Percentiles rank a stretch among this genome's conserved stretches.
Conservation (phyloP, 2,888 invertebrate species). For the Watsonalla cultraria region DNA sequence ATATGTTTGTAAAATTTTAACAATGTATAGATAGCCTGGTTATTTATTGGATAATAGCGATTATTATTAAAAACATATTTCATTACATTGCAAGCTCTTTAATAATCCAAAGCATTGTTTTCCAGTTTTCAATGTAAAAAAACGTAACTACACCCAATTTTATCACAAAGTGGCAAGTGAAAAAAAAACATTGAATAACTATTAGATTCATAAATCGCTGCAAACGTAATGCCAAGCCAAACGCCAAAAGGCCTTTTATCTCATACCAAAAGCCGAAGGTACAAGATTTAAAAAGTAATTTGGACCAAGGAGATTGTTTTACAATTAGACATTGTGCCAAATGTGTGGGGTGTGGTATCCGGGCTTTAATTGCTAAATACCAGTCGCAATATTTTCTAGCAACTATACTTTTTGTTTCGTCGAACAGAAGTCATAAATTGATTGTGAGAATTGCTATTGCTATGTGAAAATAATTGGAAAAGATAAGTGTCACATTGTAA, state of each 20-base stretch:
- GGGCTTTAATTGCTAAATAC: neutral
- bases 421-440: neutral
- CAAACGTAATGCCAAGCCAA: too few species aligned
- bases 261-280: neutral
- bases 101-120: too few species aligned
- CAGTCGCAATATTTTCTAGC: neutral
- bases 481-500: neutral
- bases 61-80: too few species aligned
- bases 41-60: too few species aligned
- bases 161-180: too few species aligned
- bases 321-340: neutral
- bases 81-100: too few species aligned
- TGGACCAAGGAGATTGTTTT: constrained; percentile 2
- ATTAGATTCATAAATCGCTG: too few species aligned
- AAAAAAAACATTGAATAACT: too few species aligned
- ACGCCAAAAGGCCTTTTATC: neutral
- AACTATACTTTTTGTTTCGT: neutral
- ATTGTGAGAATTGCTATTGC: neutral
- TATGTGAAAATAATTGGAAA: neutral
- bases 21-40: too few species aligned
- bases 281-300: neutral
- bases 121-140: too few species aligned
- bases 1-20: too few species aligned
- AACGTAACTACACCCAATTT: too few species aligned
- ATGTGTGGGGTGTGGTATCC: constrained; percentile 4